phyloP scores from a whole-genome alignment of 2,797 vertebrate genomes.

The Artibeus jamaicensis region DNA sequence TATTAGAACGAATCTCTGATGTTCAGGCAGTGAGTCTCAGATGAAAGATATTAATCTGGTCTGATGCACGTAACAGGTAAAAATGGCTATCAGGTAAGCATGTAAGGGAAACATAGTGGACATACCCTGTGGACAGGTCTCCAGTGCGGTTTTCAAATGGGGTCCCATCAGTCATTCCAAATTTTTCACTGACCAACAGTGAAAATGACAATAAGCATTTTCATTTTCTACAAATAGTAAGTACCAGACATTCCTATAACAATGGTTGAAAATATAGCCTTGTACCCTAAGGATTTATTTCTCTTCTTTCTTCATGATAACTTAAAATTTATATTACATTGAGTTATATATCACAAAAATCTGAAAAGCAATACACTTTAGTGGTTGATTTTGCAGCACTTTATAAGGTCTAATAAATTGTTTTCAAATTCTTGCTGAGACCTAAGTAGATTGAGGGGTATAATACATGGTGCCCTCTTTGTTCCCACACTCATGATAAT shows the following conservation, averaged over 20 bases:
- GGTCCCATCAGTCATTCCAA: background rate
- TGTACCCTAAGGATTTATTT: background rate
- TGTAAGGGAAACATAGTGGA: background rate
- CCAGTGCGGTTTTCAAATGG: background rate
- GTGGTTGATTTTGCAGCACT: slow-evolving; percentile 72
- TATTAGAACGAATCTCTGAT: background rate
- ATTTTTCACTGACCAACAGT: background rate
- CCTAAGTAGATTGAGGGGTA: background rate
- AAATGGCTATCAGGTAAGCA: background rate
- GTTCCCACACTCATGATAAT: slow-evolving; percentile 55
- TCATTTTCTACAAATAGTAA: background rate
- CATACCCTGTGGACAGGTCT: background rate
- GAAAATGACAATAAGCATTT: background rate
- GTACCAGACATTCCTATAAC: background rate
- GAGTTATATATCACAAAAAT: background rate
- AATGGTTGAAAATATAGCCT: background rate
- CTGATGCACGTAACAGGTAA: too few species aligned
- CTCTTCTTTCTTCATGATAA: background rate
- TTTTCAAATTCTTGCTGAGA: slow-evolving; percentile 28
- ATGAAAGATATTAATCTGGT: background rate
- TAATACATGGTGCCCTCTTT: slow-evolving; percentile 64
- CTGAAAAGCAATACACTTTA: slow-evolving; percentile 58
- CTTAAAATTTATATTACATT: background rate
- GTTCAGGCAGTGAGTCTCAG: background rate
- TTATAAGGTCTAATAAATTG: slow-evolving; percentile 74